These are phyloP conservation scores for Lasiommata megera DNA, from an alignment of 2,888 invertebrate genomes.

Conservation along the genomic window DNA sequence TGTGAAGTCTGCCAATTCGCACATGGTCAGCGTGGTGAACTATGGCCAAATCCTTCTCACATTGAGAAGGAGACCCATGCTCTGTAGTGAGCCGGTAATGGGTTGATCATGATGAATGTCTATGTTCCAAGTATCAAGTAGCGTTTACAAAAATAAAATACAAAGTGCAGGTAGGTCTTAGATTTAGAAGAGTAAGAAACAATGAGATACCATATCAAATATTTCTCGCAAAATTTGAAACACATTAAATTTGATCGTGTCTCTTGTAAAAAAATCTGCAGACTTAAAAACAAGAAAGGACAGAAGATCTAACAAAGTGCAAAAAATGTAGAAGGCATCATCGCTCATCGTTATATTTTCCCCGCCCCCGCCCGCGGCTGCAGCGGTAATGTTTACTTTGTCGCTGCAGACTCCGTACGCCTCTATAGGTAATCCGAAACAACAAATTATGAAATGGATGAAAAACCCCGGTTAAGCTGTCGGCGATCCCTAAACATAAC, in stretches of 20 bases:
- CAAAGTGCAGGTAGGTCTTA: no score
- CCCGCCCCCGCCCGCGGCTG: constrained; percentile 37
- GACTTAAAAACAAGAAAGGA: constrained; percentile 22
- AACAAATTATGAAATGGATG: constrained; percentile 79
- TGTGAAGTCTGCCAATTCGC: no score
- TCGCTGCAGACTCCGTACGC: constrained; percentile 72
- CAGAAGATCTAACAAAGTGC: constrained; percentile 31
- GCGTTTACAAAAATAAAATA: no score
- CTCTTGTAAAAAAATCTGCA: neutral
- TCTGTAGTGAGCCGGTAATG: no score
- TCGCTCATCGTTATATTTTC: constrained; percentile 32
- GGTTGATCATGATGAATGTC: no score
- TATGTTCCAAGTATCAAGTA: no score
- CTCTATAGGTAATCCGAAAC: constrained; percentile 63
- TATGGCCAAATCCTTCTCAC: no score
- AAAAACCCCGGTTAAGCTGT: constrained; percentile 79
- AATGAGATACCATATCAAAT: no score
- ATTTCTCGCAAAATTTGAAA: neutral
- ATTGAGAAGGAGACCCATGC: no score
- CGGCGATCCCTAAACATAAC: constrained; percentile 79
- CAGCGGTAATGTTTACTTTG: constrained; percentile 73
- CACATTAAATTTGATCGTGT: neutral
- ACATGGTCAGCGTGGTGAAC: no score
- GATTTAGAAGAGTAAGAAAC: no score
- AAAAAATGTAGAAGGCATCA: constrained; percentile 32